Conservation (phyloP, 2,888 invertebrate species). For the Drymonia ruficornis region DNA sequence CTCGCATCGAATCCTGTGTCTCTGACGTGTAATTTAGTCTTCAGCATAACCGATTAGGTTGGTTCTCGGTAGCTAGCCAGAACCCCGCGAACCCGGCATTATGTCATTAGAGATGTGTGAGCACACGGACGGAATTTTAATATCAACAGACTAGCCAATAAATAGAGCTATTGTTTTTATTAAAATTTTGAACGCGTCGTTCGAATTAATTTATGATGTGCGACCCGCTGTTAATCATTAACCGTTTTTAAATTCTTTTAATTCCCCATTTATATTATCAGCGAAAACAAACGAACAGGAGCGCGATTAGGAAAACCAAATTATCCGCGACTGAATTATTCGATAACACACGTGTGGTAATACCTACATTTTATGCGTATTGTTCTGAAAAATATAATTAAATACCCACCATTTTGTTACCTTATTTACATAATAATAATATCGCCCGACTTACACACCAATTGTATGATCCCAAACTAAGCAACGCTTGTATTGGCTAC, state of each 20-base stretch:
- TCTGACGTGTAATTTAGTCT: constrained; percentile 81
- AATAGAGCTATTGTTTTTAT: constrained; percentile 24
- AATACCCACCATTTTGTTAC: too few species aligned
- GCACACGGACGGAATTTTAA: constrained; percentile 54
- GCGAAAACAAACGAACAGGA: not conserved
- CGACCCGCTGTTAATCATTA: constrained; percentile 12
- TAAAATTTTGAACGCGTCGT: constrained; percentile 21
- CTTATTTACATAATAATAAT: too few species aligned
- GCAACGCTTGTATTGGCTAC: too few species aligned
- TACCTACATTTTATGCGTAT: too few species aligned
- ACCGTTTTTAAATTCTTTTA: not conserved
- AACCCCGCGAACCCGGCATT: constrained; percentile 60
- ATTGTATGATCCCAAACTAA: too few species aligned
- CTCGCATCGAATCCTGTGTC: constrained; percentile 82
- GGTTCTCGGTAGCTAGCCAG: constrained; percentile 77
- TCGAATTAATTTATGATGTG: constrained; percentile 24
- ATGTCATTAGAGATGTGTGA: constrained; percentile 73
- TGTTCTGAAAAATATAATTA: too few species aligned
- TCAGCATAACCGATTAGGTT: constrained; percentile 79
- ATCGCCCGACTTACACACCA: too few species aligned
- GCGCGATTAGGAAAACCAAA: not conserved
- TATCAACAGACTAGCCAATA: constrained; percentile 28
- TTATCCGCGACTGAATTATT: not conserved
- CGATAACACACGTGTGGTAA: too few species aligned
- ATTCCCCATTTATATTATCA: not conserved